Conservation (phyloP, 1,140 invertebrate species). For the Apis dorsata region DNA sequence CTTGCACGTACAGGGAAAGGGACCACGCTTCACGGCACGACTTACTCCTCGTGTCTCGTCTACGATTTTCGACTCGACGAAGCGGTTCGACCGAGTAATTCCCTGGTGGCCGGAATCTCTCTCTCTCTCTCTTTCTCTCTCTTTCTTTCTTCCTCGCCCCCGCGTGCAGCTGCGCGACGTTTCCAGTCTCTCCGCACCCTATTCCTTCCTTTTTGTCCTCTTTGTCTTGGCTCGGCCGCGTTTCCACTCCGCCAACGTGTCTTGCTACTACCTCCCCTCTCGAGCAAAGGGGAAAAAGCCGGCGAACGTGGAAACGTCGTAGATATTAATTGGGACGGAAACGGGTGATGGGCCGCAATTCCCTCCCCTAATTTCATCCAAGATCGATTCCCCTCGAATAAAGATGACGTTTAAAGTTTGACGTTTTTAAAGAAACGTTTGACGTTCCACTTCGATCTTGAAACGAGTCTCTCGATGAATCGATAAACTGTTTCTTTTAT, state of each 20-base stretch:
- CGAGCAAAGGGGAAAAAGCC: background rate
- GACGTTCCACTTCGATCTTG: background rate
- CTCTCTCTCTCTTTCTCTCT: background rate
- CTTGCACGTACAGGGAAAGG: conserved; percentile 10
- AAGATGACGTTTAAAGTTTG: too few species aligned
- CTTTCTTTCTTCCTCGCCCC: background rate
- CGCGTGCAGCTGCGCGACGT: conserved; percentile 32
- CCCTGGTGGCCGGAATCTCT: conserved; percentile 54
- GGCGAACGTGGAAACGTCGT: background rate
- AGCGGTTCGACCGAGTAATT: conserved; percentile 60
- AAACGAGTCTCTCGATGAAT: background rate
- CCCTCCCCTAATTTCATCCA: background rate
- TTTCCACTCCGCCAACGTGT: background rate
- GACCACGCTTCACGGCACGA: conserved; percentile 43
- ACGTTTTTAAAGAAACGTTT: background rate
- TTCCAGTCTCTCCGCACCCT: conserved; percentile 1
- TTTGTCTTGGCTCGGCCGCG: too few species aligned
- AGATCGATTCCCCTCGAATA: background rate
- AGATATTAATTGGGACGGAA: conserved; percentile 42
- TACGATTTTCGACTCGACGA: conserved; percentile 61
- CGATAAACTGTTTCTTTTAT: background rate
- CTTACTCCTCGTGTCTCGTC: conserved; percentile 55
- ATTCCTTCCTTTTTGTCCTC: background rate
- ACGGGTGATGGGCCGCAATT: background rate
- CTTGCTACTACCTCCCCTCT: background rate